A percentile compares a stretch with the other conserved stretches of the same genome.
Evolutionary conservation across 2,888 invertebrate genomes (phyloP).

Genomic region (Halocaridina rubra): DNA sequence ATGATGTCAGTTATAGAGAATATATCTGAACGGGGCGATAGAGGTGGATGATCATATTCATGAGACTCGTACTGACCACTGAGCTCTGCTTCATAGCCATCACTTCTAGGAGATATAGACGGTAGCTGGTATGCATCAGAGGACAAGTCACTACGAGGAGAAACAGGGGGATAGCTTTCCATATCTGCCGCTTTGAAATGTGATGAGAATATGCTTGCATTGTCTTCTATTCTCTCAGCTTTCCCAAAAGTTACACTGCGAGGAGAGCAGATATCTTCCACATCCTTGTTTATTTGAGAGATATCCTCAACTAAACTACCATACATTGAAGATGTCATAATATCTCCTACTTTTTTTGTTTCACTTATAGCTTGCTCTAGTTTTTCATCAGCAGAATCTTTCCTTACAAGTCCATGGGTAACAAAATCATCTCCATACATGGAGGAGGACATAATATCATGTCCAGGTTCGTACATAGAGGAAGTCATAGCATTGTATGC

Average conservation of each 20-base stretch:
- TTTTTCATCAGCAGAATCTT: conserved; percentile 13
- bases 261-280: conserved; percentile 39
- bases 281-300: not conserved
- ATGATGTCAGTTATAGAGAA: conserved; percentile 46
- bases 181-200: not conserved
- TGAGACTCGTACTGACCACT: conserved; percentile 43
- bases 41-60: conserved; percentile 36
- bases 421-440: conserved; percentile 61
- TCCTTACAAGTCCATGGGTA: conserved; percentile 19
- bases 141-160: conserved; percentile 44
- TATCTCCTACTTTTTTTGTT: conserved; percentile 39
- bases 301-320: conserved; percentile 44
- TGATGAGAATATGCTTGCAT: not conserved
- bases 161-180: conserved; percentile 18
- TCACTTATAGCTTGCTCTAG: conserved; percentile 21
- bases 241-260: conserved; percentile 37
- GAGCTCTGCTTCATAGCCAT: conserved; percentile 48
- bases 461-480: conserved; percentile 55
- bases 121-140: conserved; percentile 37
- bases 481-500: conserved; percentile 57
- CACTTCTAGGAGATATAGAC: conserved; percentile 49
- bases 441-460: conserved; percentile 61
- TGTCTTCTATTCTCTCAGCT: conserved; percentile 28
- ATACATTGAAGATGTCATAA: conserved; percentile 61
- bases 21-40: conserved; percentile 42